Base-by-base conservation (phyloP, 2,797 vertebrate species). In the Coracias cyanogaster region DNA sequence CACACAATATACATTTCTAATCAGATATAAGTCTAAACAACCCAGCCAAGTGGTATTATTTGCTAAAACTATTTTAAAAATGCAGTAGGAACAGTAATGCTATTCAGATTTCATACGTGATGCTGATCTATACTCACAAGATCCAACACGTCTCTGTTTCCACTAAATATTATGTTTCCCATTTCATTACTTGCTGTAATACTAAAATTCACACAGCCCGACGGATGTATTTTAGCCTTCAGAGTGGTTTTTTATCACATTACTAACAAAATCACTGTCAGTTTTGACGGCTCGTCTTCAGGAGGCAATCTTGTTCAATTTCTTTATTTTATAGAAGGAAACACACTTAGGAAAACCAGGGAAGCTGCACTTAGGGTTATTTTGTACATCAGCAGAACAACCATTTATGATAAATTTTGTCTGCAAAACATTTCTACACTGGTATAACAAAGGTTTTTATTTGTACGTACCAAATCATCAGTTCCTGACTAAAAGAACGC, bases 191-290 rank as follows among this genome's bases (percentile, higher is more conserved):
- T 86, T 82, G 49, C 26, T 65, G 39, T 41, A 86, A 87, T 48
- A 87, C n/a, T 92, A 35, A 89, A 82, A 88, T 45, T 88, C 62
- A 67, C 55, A 41, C 31, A 92, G 41, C 67, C 29, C 92, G 93
- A 94, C 81, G 88, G 82, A 93, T 35, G 54, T 45, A 85, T 93
- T 89, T 77, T 67, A 94, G 83, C 35, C 79, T 86, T 96, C 60
- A 78, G 37, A 31, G 31, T 28, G 13, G 13, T 15, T 0, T 73
- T 83, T 79, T 55, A 65, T 2, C 54, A 45, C 2, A 5, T 51
- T 82, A 49, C 73, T 67, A 87, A 89, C 67, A 84, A 90, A 82
- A 93, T 55, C 60, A 70, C 13, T 3, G 69, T 64, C 79, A 64
- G 28, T 69, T 94, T 65, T 91, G 91, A 95, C 3, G 22, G 41